A percentile compares a stretch with the other conserved stretches of the same genome.
phyloP scores from a whole-genome alignment of 2,797 vertebrate species.

The Enteromius anoplus region DNA sequence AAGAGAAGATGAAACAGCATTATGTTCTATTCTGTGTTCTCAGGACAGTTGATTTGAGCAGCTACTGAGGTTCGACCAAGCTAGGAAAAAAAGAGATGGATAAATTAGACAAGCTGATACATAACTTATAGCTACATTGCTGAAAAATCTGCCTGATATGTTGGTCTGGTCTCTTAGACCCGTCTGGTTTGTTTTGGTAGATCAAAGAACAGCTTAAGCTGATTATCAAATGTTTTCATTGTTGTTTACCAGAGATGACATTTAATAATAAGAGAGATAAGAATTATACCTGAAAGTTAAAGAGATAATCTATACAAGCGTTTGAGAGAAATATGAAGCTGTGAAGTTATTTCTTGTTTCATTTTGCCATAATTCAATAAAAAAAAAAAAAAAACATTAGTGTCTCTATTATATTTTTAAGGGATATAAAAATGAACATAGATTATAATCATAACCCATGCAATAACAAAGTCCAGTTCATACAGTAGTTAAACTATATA shows the following conservation, averaged over 20 bases:
- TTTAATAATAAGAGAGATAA: background rate
- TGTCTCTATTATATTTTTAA: background rate
- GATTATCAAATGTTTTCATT: background rate
- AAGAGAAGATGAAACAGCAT: constrained; percentile 21
- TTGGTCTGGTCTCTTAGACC: background rate
- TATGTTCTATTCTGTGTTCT: background rate
- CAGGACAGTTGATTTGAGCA: background rate
- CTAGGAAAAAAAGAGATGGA: constrained; percentile 5
- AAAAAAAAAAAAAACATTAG: background rate
- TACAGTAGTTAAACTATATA: no score
- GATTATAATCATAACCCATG: background rate
- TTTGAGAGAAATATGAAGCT: background rate
- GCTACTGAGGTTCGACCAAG: background rate
- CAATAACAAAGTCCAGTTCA: background rate
- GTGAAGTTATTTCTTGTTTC: background rate
- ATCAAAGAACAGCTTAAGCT: background rate
- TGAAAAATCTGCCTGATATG: background rate
- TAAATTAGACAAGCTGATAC: background rate
- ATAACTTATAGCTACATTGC: background rate
- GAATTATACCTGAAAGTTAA: background rate
- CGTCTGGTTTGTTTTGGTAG: background rate
- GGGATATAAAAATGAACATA: background rate
- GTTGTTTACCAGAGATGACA: background rate
- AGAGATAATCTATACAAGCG: no score
- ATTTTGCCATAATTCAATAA: background rate